phyloP scores from a whole-genome alignment of 2,888 invertebrate genomes.

The Ganaspis brasiliensis region DNA sequence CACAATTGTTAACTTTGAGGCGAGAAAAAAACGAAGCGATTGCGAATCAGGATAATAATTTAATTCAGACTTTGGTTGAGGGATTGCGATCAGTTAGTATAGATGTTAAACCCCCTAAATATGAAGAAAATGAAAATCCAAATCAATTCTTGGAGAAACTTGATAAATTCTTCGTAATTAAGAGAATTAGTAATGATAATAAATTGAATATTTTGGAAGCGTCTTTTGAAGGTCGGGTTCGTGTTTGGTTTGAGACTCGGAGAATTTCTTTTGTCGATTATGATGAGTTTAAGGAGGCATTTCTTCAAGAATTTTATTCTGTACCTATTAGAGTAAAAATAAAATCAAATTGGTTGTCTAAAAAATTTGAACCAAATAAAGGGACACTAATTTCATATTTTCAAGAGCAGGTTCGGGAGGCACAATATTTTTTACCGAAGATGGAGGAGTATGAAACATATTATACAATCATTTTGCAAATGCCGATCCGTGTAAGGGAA shows the following conservation, averaged over 20 bases:
- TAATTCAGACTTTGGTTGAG: background rate
- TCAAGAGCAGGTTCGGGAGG: background rate
- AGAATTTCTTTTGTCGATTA: background rate
- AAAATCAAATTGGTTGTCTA: background rate
- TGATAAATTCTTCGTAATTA: background rate
- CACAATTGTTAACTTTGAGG: background rate
- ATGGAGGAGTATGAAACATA: background rate
- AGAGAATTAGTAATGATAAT: background rate
- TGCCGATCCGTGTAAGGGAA: background rate
- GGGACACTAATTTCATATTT: background rate
- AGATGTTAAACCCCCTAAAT: background rate
- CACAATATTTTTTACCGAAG: background rate
- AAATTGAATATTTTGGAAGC: background rate
- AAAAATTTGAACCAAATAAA: background rate
- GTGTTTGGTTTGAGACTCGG: conserved; percentile 5
- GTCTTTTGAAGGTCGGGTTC: background rate
- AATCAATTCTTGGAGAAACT: background rate
- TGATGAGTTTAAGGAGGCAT: background rate
- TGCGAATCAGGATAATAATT: background rate
- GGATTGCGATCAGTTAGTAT: background rate
- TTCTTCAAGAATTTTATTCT: background rate
- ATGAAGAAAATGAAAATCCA: background rate
- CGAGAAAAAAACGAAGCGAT: background rate
- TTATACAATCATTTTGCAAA: background rate
- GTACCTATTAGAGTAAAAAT: background rate